These are phyloP conservation scores for Glossosoma conforme DNA, from an alignment of 1,140 invertebrate species.

Conservation along the genomic window DNA sequence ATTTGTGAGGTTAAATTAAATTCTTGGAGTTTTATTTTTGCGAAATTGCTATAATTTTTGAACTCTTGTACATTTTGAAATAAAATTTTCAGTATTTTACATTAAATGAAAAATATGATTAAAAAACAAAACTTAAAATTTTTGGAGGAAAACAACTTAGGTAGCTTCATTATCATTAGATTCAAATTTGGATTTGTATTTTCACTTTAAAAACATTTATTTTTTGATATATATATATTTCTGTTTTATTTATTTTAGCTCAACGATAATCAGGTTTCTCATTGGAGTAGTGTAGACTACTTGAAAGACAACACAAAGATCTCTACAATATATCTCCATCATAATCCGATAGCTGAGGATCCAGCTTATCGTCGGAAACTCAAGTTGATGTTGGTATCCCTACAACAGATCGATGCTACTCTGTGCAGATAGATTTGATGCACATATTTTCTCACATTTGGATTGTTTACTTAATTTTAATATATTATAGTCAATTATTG, in stretches of 20 bases:
- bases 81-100: too few relatives aligned
- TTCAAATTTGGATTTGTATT: not conserved
- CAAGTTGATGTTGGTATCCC: slow-evolving; percentile 78
- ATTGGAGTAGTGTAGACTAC: slow-evolving; percentile 80
- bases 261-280: slow-evolving; percentile 85
- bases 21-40: too few relatives aligned
- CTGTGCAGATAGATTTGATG: slow-evolving; percentile 63
- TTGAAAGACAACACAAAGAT: slow-evolving; percentile 72
- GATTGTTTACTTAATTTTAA: not conserved
- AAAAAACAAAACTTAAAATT: too few relatives aligned
- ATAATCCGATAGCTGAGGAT: slow-evolving; percentile 84
- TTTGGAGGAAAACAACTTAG: too few relatives aligned
- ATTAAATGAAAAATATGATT: too few relatives aligned
- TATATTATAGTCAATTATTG: too few relatives aligned
- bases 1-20: too few relatives aligned
- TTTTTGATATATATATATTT: slow-evolving; percentile 2
- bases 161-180: too few relatives aligned
- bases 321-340: slow-evolving; percentile 88
- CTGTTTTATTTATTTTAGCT: slow-evolving; percentile 56
- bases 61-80: too few relatives aligned
- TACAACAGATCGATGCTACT: slow-evolving; percentile 94
- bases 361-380: slow-evolving; percentile 88
- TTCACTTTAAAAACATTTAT: not conserved
- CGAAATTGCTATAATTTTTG: too few relatives aligned
- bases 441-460: too few relatives aligned